These are phyloP conservation scores for Adelphocoris suturalis DNA, from an alignment of 2,888 invertebrate species.

Conservation along the genomic window DNA sequence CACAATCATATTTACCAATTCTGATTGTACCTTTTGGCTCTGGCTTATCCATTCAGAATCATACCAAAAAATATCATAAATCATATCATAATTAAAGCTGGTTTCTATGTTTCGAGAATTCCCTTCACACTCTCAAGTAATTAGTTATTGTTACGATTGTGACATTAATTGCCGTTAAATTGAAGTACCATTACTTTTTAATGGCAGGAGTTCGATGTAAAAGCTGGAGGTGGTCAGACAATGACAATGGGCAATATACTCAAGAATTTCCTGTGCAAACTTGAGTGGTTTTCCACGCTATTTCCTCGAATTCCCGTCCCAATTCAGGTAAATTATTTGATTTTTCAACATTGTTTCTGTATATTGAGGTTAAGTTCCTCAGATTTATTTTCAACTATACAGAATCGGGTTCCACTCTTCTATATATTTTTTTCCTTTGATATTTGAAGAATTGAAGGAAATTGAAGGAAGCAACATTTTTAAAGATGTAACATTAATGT, in stretches of 20 bases:
- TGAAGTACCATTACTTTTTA: constrained; percentile 64
- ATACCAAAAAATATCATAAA: too few relatives aligned
- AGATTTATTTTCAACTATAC: too few relatives aligned
- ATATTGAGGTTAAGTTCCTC: too few relatives aligned
- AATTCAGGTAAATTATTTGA: constrained; percentile 82
- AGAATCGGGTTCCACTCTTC: too few relatives aligned
- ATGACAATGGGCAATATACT: constrained; percentile 96
- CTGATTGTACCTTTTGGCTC: neutral
- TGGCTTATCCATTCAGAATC: too few relatives aligned
- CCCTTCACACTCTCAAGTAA: neutral
- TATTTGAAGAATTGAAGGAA: too few relatives aligned
- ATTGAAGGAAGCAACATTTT: too few relatives aligned
- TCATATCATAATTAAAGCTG: too few relatives aligned
- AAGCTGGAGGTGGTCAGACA: constrained; percentile 96
- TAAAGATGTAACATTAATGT: too few relatives aligned
- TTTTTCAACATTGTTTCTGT: too few relatives aligned
- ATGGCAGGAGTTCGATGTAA: constrained; percentile 93
- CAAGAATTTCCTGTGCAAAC: constrained; percentile 94
- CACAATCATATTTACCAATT: neutral
- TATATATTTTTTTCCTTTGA: too few relatives aligned
- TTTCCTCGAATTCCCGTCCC: constrained; percentile 99
- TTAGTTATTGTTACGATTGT: neutral
- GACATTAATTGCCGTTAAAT: neutral
- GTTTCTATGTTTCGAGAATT: neutral
- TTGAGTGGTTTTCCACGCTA: constrained; percentile 99